phyloP scores from a whole-genome alignment of 1,140 invertebrate species.

The Drosophila funebris region DNA sequence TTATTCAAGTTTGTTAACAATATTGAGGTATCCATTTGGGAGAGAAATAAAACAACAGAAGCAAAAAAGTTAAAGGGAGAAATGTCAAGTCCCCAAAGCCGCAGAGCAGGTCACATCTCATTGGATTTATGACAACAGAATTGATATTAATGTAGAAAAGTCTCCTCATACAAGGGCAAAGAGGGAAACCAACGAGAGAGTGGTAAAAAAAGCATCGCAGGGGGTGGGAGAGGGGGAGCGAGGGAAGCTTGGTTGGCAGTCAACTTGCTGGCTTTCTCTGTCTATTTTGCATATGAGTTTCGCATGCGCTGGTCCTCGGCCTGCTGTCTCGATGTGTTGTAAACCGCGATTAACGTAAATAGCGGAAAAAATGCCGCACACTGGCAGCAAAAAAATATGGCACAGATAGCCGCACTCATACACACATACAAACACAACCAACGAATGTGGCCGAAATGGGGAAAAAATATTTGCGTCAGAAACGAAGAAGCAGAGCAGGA shows the following conservation, averaged over 20 bases:
- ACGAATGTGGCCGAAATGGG: conserved; percentile 8
- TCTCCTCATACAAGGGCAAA: conserved; percentile 39
- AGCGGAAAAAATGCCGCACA: conserved; percentile 53
- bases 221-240: neutral
- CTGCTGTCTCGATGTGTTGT: conserved; percentile 51
- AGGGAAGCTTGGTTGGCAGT: conserved; percentile 28
- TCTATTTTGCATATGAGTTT: conserved; percentile 54
- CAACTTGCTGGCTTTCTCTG: conserved; percentile 12
- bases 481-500: conserved; percentile 7
- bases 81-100: conserved; percentile 38
- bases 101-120: conserved; percentile 54
- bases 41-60: neutral
- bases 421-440: conserved; percentile 10
- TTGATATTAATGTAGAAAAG: conserved; percentile 78
- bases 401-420: conserved; percentile 18
- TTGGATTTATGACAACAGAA: conserved; percentile 79
- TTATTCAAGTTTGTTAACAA: neutral
- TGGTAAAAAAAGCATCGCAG: neutral
- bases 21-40: neutral
- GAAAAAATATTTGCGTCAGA: conserved; percentile 21
- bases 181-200: conserved; percentile 18
- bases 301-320: conserved; percentile 25
- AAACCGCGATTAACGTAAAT: conserved; percentile 76
- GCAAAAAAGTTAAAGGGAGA: conserved; percentile 33
- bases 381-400: conserved; percentile 32